These are phyloP conservation scores for Ctenodactylus gundi DNA, from an alignment of 2,113 vertebrate species.

Conservation along the genomic window DNA sequence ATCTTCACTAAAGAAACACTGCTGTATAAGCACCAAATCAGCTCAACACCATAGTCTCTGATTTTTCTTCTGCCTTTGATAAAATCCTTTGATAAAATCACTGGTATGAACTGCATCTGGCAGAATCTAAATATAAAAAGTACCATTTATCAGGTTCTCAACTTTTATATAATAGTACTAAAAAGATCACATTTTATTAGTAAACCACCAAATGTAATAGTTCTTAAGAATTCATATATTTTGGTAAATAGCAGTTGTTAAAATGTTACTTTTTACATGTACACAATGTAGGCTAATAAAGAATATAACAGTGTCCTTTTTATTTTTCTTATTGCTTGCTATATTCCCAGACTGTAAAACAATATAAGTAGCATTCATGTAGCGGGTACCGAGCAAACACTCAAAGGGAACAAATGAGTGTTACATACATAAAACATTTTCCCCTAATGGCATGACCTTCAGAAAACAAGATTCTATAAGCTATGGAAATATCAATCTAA, in stretches of 20 bases:
- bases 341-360: neutral
- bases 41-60: neutral
- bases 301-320: too few relatives aligned
- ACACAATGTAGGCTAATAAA: neutral
- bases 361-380: neutral
- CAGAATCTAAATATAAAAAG: conserved; percentile 13
- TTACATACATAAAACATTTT: neutral
- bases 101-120: neutral
- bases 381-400: neutral
- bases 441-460: neutral
- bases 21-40: neutral
- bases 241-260: neutral
- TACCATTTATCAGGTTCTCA: too few relatives aligned
- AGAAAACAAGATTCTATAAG: neutral
- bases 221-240: neutral
- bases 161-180: too few relatives aligned
- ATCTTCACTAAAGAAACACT: neutral
- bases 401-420: neutral
- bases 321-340: neutral
- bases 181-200: neutral
- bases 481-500: neutral
- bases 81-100: neutral
- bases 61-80: neutral
- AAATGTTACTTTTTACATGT: neutral
- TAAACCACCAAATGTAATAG: neutral